Base-by-base conservation (phyloP, 2,113 vertebrate species). In the Forbesichthys papilliferus region DNA sequence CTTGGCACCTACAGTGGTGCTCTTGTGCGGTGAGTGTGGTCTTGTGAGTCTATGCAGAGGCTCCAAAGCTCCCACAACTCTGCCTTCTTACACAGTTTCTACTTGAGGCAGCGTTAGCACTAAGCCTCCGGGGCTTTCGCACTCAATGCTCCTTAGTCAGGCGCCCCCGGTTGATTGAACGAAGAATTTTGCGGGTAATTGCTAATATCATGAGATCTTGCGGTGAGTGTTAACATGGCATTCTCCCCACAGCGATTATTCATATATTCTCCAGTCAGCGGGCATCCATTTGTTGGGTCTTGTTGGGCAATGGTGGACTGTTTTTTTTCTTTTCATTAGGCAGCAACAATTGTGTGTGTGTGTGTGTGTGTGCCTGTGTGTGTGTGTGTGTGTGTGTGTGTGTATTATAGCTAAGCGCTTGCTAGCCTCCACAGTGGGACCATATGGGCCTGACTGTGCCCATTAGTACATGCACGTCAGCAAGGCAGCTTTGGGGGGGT, bases 11-110 rank as follows among this genome's bases (percentile, higher is more conserved):
- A 84, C 79, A 84, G 76, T 77, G 66, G 67, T 66, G 65, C 68
- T 84, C 62, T 78, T 75, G 82, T 75, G 82, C 82, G 73, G 84
- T 73, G 61, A 77, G 84, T 61, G 70, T 72, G 33, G 71, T 78
- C 75, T 73, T 79, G 80, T 73, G 74, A 62, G 77, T 73, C 75
- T 52, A 63, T 68, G 80, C 72, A 83, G 82, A 48, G 16, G 55
- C 51, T 66, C 75, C 51, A 48, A 13, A 27, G 77, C 78, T 57
- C 75, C 69, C 62, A 57, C 67, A 10, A n/a, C 61, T 48, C 12
- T 11, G 16, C 61, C n/a, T 48, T 48, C 27, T 27, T 27, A 27
- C 53, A 54, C 81, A 73, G 83, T 87, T 86, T 81, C 71, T 34
- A 71, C 67, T 10, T 27, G 68, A 61, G 61, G 51, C 74, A 62